Base-by-base conservation (phyloP, 2,797 vertebrate species). In the Chaunax sp. region DNA sequence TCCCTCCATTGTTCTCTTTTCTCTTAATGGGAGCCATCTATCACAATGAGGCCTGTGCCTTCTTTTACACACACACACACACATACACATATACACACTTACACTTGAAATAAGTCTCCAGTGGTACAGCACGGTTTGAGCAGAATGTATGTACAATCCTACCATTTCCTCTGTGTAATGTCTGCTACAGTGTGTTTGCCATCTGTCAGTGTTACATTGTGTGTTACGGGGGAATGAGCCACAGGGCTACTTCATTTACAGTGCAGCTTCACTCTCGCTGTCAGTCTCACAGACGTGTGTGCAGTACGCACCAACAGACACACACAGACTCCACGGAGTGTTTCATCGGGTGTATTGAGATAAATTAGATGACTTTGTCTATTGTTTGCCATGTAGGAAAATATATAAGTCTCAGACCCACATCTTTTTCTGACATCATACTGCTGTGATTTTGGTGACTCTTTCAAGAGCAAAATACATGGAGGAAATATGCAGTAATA, bases 21-120 rank as follows among this genome's bases (percentile, higher is more conserved):
- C 33, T 58, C 41, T 59, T 79, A 85, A 82, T 85, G 62, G 65
- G 69, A 72, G 43, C n/a, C 81, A 89, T 88, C 82, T 55, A 74
- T 89, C 80, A 88, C 78, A 80, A 79, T 83, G 55, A 76, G 44
- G 60, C 13, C 1, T 38, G 23, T 5, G 23, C 3, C 38, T 45
- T 54, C 46, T 49, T 62, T 56, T 22, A 49, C 43, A 62, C 50
- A 53, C 58, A 60, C 19, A 46, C 53, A 35, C 26, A 71, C 44
- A 70, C 33, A 65, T 61, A 64, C 40, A 56, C 56, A 52, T 50
- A 43, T 30, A 60, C 47, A 15, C 14, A 52, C 23, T 57, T 61
- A 37, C 35, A 37, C 35, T 45, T 44, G 52, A 68, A 82, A 74
- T 51, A 67, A 64, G 43, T 70, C 44, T 69, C 45, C 66, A 54